phyloP scores from a whole-genome alignment of 2,797 vertebrate species.

The Ataeniobius toweri region DNA sequence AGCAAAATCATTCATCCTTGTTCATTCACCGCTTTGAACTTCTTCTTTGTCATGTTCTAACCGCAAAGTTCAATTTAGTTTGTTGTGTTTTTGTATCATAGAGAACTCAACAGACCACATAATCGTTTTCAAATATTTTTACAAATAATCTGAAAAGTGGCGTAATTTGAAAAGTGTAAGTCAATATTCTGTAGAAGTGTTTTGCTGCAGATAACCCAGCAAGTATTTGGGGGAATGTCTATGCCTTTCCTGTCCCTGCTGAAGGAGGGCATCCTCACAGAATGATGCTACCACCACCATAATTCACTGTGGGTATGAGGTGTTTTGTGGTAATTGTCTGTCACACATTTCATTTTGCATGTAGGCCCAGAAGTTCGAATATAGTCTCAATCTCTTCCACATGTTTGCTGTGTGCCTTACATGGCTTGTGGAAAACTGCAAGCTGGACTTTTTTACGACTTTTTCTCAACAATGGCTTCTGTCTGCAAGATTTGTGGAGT shows the following conservation, averaged over 20 bases:
- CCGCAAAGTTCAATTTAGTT: background rate
- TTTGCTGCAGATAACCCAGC: too few species aligned
- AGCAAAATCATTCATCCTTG: background rate
- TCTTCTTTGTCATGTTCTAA: background rate
- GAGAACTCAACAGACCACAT: background rate
- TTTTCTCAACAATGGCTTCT: background rate
- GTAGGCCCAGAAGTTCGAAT: background rate
- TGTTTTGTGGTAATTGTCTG: background rate
- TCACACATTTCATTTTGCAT: background rate
- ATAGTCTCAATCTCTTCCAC: background rate
- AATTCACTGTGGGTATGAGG: background rate
- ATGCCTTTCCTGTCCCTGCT: too few species aligned
- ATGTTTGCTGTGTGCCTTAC: background rate
- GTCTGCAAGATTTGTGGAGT: background rate
- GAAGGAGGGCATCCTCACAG: too few species aligned
- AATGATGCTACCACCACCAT: background rate
- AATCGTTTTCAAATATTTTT: background rate
- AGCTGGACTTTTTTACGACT: background rate
- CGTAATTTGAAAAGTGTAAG: background rate
- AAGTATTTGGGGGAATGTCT: too few species aligned
- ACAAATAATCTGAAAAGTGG: background rate
- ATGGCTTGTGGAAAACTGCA: background rate
- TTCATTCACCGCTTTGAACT: background rate
- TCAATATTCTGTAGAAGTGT: too few species aligned
- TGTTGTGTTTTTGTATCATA: background rate